Base-by-base conservation (phyloP, 2,888 invertebrate species). In the Drosophila monieri region DNA sequence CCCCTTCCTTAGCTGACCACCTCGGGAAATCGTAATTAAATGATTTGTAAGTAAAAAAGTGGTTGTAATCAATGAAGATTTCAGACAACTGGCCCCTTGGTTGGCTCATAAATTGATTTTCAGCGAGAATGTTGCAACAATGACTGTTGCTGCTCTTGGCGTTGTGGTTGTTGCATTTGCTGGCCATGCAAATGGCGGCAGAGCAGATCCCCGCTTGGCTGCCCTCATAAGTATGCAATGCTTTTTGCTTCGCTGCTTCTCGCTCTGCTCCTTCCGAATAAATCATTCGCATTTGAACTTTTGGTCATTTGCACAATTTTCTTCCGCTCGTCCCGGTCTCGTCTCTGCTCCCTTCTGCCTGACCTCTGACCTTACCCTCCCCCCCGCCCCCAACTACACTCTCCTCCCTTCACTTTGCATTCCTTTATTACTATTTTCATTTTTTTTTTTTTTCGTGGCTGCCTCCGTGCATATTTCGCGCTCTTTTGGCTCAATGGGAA, bases 231-330 rank as follows among this genome's bases (percentile, higher is more conserved):
- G 70, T 70, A 68, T 49, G 55, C 71, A 62, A 62, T 55, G 55
- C 43, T 53, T 56, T 55, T 69, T 52, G 32, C 67, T 18, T 12
- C 3, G 12, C 43, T 52, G 47, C 23, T 35, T 44, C 21, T n/a
- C n/a, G 46, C 21, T n/a, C 25, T 27, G 8, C 46, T 35, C 15
- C 32, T 51, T 47, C 46, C 55, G 55, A 72, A 69, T 69, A 71
- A 71, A 71, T 72, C 73, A 72, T 66, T 66, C 68, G 58, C 66
- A 72, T 72, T 66, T 73, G 67, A 72, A 72, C 73, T 72, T 73
- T 73, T 66, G 73, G 65, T 65, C 58, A 72, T 72, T 72, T 72
- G 73, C 73, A 73, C 66, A 71, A 55, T 56, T 72, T 64, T 55
- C 66, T 54, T 58, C 23, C 12, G 41, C 54, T 56, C 25, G 15